A percentile compares a stretch with the other conserved stretches of the same genome.
Evolutionary conservation across 2,113 vertebrate species (phyloP).

Genomic region (Ardeotis arabs): DNA sequence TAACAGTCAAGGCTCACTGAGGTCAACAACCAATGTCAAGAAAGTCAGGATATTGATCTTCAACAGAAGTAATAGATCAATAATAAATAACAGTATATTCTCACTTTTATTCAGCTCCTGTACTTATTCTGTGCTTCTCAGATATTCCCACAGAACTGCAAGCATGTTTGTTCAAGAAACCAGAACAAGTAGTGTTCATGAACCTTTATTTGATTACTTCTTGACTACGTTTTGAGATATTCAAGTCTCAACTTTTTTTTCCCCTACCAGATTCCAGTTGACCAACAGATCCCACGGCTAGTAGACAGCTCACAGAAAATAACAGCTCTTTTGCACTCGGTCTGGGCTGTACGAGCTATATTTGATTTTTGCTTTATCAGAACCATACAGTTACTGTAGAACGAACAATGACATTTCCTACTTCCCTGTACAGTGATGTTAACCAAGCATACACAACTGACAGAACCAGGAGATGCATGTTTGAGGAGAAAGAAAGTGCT

Average conservation of each 20-base stretch:
- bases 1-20: background rate
- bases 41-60: background rate
- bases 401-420: background rate
- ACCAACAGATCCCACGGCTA: background rate
- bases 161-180: background rate
- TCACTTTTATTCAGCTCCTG: background rate
- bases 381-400: background rate
- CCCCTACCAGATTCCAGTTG: background rate
- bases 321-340: background rate
- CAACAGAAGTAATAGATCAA: background rate
- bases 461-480: background rate
- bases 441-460: background rate
- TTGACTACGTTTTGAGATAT: background rate
- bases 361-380: background rate
- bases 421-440: background rate
- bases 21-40: background rate
- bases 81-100: background rate
- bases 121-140: background rate
- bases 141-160: background rate
- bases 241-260: rapidly evolving
- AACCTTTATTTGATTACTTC: background rate
- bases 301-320: background rate
- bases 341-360: background rate
- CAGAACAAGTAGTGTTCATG: rapidly evolving
- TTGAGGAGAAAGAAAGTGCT: background rate